Base-by-base conservation (phyloP, 2,888 invertebrate species). In the Pandemis heparana region DNA sequence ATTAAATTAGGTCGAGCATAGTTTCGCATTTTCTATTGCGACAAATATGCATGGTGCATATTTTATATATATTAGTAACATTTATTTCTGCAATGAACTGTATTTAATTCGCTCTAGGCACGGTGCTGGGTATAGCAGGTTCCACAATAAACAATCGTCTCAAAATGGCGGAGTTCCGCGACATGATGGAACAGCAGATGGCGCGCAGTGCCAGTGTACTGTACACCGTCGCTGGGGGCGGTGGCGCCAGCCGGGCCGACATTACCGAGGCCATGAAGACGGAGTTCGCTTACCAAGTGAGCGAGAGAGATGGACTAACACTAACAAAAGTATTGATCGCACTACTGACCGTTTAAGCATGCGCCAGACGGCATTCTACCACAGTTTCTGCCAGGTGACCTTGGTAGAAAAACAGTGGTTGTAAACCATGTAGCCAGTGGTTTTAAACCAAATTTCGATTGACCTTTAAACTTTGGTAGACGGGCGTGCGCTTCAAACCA, bases 121-220 rank as follows among this genome's bases (percentile, higher is more conserved):
- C 95, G 23, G 88, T 94, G 0, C 88, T 96, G 5, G 97, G 97
- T 12, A 96, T 97, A 77, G 88, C 95, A 0, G 97, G 96, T 16
- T 96, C 96, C 0, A 95, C 96, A 0, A 89, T 96, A 48, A 96
- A 96, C 87, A 96, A 96, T 82, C 92, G 95, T 56, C 88, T 96
- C 38, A 95, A 96, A 79, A 96, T 96, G 95, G 94, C 95, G 12
- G 96, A 96, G 84, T 92, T 96, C 70, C 89, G 95, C 0, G 95
- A 95, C 7, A 93, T 96, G 89, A 95, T 96, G 85, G 92, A 92
- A 62, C 94, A 95, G 70, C 94, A 95, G 75, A 93, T 94, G 92
- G 94, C 94, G 6, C 83, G 92, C 2, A 92, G 91, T 66, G 94
- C 94, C 0, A 91, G 91, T 71, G 94, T 94, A 0, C 74, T 95